Evolutionary conservation across 2,113 vertebrate species (phyloP).

Genomic region (Eubucco bourcierii): DNA sequence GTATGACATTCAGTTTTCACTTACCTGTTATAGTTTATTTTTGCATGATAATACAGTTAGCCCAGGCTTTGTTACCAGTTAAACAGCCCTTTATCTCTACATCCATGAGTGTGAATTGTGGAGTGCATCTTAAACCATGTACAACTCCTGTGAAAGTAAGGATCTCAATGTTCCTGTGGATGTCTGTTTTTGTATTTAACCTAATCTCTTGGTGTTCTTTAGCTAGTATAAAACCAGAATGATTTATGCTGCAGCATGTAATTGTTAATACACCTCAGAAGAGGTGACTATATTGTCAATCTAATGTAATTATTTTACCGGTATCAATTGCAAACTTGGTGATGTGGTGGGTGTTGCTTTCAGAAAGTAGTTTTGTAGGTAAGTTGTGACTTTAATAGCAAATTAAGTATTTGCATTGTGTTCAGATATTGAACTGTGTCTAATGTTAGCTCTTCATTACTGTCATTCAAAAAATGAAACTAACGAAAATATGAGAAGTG

Average conservation of each 20-base stretch:
- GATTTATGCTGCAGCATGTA: not conserved
- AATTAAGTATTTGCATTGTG: not conserved
- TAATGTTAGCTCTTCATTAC: not conserved
- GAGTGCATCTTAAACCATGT: not conserved
- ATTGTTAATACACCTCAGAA: not conserved
- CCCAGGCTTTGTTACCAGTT: not conserved
- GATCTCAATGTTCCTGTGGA: not conserved
- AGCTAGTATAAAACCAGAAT: not conserved
- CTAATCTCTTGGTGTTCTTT: not conserved
- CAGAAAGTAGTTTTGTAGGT: not conserved
- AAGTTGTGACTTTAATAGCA: not conserved
- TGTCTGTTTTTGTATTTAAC: not conserved
- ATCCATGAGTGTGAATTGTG: not conserved
- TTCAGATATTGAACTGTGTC: not conserved
- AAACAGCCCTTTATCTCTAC: not conserved
- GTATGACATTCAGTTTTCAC: not conserved
- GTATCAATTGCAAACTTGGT: not conserved
- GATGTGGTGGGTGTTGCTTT: not conserved
- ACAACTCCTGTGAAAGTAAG: not conserved
- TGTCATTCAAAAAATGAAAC: not conserved
- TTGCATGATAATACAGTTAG: not conserved
- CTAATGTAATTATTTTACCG: not conserved
- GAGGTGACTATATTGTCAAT: not conserved
- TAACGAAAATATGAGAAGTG: not conserved
- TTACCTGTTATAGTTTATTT: not conserved